A percentile compares a stretch with the other conserved stretches of the same genome.
phyloP scores from a whole-genome alignment of 2,797 vertebrate genomes.

The Argyrosomus regius region DNA sequence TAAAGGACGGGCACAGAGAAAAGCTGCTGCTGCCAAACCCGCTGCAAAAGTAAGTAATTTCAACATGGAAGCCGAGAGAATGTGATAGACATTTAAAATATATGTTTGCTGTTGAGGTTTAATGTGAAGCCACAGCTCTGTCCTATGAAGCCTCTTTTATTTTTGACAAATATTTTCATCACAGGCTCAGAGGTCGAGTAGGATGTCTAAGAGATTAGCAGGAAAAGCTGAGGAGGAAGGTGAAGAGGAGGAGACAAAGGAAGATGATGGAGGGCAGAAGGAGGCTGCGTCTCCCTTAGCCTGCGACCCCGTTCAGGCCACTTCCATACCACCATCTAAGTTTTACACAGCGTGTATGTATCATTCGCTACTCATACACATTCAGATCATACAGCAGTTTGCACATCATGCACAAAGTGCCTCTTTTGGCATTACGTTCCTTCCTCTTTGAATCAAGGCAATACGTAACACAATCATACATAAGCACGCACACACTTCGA shows the following conservation, averaged over 20 bases:
- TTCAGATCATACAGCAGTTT: slow-evolving; percentile 52
- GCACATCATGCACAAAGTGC: slow-evolving; percentile 50
- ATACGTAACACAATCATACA: slow-evolving; percentile 50
- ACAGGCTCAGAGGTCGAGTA: slow-evolving; percentile 88
- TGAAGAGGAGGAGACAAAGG: slow-evolving; percentile 66
- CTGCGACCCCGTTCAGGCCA: slow-evolving; percentile 90
- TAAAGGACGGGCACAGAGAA: slow-evolving; percentile 84
- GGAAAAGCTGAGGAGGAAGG: slow-evolving; percentile 73
- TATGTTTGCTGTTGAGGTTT: neutral
- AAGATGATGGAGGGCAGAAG: slow-evolving; percentile 76
- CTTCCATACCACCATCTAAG: slow-evolving; percentile 89
- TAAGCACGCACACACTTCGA: slow-evolving; percentile 19
- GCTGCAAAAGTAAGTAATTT: slow-evolving; percentile 84
- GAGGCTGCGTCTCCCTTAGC: slow-evolving; percentile 86
- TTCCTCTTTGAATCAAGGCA: slow-evolving; percentile 39
- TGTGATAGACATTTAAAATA: neutral
- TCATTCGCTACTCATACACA: slow-evolving; percentile 86
- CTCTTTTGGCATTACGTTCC: slow-evolving; percentile 14
- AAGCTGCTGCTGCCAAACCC: slow-evolving; percentile 73
- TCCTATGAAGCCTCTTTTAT: neutral
- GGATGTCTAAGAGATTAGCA: slow-evolving; percentile 83
- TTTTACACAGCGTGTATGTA: slow-evolving; percentile 97
- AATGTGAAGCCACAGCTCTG: neutral
- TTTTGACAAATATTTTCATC: slow-evolving; percentile 49
- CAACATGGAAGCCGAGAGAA: neutral